These are phyloP conservation scores for Steinernema carpocapsae DNA, from an alignment of 2,888 invertebrate species.

Conservation along the genomic window DNA sequence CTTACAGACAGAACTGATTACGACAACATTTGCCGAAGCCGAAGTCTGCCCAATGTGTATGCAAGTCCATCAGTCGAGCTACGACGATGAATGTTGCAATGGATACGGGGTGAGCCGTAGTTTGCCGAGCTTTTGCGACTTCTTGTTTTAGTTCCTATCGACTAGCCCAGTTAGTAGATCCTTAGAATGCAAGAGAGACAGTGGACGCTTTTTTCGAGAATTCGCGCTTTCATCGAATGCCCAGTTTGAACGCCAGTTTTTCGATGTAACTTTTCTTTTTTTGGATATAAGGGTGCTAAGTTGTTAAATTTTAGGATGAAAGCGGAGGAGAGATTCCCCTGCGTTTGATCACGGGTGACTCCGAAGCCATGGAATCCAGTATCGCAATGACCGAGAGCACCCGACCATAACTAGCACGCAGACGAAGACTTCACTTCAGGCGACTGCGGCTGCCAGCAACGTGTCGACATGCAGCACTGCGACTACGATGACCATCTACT, in stretches of 20 bases:
- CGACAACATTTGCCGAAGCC: conserved; percentile 14
- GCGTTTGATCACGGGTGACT: not conserved
- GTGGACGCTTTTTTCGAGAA: not conserved
- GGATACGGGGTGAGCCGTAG: conserved; percentile 5
- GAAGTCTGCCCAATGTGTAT: conserved; percentile 30
- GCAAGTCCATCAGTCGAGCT: conserved; percentile 29
- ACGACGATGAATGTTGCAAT: conserved; percentile 23
- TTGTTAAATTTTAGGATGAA: too few species aligned
- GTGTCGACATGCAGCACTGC: conserved; percentile 25
- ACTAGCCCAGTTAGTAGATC: conserved; percentile 10
- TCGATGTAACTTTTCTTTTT: conserved; percentile 5
- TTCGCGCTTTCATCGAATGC: not conserved
- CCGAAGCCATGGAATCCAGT: not conserved
- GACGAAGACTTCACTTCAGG: not conserved
- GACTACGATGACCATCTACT: conserved; percentile 19
- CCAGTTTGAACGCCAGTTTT: not conserved
- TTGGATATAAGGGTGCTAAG: too few species aligned
- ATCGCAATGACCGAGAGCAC: conserved; percentile 5
- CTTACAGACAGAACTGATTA: conserved; percentile 42
- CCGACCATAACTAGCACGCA: not conserved
- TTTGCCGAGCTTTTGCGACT: not conserved
- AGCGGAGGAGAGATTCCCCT: not conserved
- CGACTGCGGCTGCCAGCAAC: conserved; percentile 6
- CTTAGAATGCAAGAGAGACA: not conserved
- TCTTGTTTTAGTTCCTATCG: conserved; percentile 18